A percentile compares a stretch with the other conserved stretches of the same genome.
Evolutionary conservation across 2,113 vertebrate species (phyloP).

Genomic region (Ondatra zibethicus): DNA sequence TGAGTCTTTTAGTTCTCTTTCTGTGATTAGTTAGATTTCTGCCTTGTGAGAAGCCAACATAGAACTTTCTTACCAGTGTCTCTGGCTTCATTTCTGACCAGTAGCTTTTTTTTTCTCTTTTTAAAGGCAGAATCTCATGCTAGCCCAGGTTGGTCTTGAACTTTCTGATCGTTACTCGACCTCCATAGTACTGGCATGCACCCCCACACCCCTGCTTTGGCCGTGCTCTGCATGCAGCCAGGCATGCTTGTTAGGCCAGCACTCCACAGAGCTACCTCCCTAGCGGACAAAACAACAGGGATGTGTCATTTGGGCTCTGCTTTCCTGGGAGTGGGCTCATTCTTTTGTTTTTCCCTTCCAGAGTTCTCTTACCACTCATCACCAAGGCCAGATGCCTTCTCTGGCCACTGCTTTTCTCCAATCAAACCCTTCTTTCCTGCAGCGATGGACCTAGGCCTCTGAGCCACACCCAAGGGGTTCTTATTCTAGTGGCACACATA

Average conservation of each 20-base stretch:
- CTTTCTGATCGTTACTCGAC: neutral
- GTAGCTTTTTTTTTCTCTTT: neutral
- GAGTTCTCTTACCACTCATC: neutral
- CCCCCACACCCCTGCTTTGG: too few species aligned
- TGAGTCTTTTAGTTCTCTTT: constrained; percentile 32
- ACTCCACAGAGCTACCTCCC: neutral
- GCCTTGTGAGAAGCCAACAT: neutral
- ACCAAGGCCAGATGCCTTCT: neutral
- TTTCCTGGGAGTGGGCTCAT: neutral
- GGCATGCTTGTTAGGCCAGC: neutral
- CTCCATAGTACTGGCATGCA: neutral
- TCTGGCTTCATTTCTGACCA: neutral
- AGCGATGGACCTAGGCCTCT: neutral
- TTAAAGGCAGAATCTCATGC: neutral
- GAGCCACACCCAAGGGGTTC: neutral
- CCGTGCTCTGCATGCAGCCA: neutral
- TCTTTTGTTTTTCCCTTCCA: neutral
- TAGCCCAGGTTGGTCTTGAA: neutral
- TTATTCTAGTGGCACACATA: neutral
- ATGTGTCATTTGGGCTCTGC: neutral
- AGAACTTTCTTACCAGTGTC: neutral
- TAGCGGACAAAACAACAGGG: neutral
- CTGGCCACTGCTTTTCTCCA: neutral
- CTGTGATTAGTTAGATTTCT: neutral
- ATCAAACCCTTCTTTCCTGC: neutral